phyloP scores from a whole-genome alignment of 2,113 vertebrate species.

The Oncorhynchus clarkii region DNA sequence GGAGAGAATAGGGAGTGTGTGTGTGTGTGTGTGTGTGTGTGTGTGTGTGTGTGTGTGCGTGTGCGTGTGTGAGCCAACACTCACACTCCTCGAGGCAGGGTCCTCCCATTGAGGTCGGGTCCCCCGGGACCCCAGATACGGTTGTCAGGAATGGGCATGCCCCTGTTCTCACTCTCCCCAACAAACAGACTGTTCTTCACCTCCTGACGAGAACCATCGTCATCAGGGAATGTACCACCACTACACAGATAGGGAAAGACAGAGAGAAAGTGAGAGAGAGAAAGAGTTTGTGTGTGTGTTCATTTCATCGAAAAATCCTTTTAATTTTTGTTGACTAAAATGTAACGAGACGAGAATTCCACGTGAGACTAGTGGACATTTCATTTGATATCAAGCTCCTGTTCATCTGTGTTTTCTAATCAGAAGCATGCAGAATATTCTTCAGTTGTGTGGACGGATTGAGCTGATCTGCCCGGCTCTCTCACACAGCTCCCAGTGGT shows the following conservation, averaged over 20 bases:
- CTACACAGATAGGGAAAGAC: slow-evolving; percentile 59
- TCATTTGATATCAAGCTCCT: no score
- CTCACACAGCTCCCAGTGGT: no score
- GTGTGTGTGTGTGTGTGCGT: neutral
- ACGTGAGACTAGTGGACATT: no score
- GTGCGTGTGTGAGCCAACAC: slow-evolving; percentile 45
- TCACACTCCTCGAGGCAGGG: slow-evolving; percentile 88
- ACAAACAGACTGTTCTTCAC: slow-evolving; percentile 96
- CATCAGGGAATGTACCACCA: slow-evolving; percentile 95
- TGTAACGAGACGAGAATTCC: no score
- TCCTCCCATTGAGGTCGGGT: slow-evolving; percentile 80
- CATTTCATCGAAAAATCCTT: no score
- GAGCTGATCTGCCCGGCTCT: no score
- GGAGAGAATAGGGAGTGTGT: neutral
- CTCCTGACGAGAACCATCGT: slow-evolving; percentile 91
- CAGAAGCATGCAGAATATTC: no score
- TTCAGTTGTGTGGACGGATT: no score
- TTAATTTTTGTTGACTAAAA: no score
- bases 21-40: neutral
- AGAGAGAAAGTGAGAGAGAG: neutral
- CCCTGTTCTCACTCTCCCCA: slow-evolving; percentile 90
- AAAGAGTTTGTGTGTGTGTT: neutral
- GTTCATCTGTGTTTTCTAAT: no score
- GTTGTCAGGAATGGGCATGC: slow-evolving; percentile 77
- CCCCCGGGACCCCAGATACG: slow-evolving; percentile 88